These are phyloP conservation scores for Anagyrus pseudococci DNA, from an alignment of 2,888 invertebrate genomes.

Conservation along the genomic window DNA sequence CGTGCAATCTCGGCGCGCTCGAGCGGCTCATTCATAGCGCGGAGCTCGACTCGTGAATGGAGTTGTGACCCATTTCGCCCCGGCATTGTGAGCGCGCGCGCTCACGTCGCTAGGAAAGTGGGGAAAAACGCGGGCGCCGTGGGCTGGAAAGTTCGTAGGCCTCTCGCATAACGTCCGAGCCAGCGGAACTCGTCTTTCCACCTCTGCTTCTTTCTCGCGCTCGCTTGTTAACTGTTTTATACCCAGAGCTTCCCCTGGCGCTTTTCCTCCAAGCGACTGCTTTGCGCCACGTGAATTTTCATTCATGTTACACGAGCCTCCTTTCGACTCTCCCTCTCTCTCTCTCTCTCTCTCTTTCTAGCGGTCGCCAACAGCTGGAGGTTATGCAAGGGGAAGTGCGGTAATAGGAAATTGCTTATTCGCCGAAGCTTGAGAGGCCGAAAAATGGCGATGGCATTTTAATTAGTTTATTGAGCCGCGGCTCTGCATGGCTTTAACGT, in stretches of 20 bases:
- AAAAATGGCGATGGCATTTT: no score
- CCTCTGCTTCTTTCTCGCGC: background rate
- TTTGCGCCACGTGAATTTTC: no score
- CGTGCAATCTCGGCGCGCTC: background rate
- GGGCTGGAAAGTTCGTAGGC: constrained; percentile 1
- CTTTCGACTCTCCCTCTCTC: no score
- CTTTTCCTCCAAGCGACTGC: no score
- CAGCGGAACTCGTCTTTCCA: background rate
- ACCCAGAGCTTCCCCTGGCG: no score
- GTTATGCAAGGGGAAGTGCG: no score
- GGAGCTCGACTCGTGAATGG: constrained; percentile 24
- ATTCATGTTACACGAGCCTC: no score
- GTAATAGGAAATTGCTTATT: background rate
- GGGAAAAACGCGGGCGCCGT: background rate
- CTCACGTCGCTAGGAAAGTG: constrained; percentile 12
- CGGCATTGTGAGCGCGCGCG: constrained; percentile 17
- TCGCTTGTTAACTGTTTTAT: no score
- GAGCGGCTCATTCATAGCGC: constrained; percentile 14
- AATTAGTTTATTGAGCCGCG: no score
- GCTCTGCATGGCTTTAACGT: no score
- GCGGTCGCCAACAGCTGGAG: background rate
- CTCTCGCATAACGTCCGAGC: background rate
- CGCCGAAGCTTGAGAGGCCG: no score
- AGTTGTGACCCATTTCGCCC: constrained; percentile 37
- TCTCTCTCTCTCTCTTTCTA: constrained; percentile 27